Conservation (phyloP, 2,888 invertebrate genomes). For the Dryobotodes eremita region DNA sequence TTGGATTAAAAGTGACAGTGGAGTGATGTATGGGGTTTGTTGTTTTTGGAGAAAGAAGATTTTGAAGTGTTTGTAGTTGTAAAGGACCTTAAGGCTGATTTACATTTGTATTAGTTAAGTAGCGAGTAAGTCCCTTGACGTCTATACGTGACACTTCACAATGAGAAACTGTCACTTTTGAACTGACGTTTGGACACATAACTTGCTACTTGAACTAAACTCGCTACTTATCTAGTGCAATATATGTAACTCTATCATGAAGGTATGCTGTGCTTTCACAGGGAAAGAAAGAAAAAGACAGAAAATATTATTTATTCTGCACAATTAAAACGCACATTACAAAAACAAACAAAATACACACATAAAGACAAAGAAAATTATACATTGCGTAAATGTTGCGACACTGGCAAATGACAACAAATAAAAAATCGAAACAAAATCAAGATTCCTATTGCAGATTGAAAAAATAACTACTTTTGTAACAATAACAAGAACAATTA, state of each 20-base stretch:
- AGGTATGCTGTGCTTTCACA: background rate
- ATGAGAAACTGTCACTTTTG: too few species aligned
- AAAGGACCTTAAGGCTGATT: background rate
- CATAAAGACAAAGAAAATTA: too few species aligned
- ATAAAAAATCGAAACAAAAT: too few species aligned
- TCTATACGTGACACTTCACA: background rate
- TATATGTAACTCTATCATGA: background rate
- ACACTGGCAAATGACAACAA: too few species aligned
- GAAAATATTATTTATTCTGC: too few species aligned
- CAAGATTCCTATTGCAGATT: too few species aligned
- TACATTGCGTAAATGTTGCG: too few species aligned
- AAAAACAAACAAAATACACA: too few species aligned
- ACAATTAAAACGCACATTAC: too few species aligned
- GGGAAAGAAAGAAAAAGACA: background rate
- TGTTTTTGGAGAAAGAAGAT: conserved; percentile 16
- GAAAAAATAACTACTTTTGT: too few species aligned
- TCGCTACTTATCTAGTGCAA: background rate
- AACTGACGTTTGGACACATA: background rate
- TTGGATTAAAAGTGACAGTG: conserved; percentile 31
- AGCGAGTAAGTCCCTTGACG: background rate
- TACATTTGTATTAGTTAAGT: background rate
- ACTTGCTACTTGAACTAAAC: background rate
- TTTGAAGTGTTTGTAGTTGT: background rate
- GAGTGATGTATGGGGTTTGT: conserved; percentile 29
- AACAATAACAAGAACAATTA: too few species aligned